These are phyloP conservation scores for Polydesmus complanatus DNA, from an alignment of 2,888 invertebrate genomes.

Conservation along the genomic window DNA sequence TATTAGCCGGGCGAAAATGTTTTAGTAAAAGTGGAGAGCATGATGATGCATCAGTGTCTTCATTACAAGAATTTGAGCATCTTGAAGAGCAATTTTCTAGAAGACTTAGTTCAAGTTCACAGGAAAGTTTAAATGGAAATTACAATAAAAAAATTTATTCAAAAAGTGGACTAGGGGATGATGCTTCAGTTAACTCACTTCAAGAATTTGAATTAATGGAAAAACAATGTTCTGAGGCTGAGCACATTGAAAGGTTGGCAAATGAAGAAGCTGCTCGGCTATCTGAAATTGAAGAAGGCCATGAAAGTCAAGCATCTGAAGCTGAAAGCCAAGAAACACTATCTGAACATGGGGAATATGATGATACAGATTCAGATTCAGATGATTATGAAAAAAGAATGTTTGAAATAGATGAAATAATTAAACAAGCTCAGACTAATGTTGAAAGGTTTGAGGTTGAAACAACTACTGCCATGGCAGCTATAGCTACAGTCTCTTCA, in stretches of 20 bases:
- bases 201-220: slow-evolving; percentile 88
- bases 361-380: slow-evolving; percentile 39
- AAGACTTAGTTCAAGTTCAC: slow-evolving; percentile 46
- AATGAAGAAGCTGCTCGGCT: slow-evolving; percentile 72
- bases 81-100: slow-evolving; percentile 59
- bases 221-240: slow-evolving; percentile 69
- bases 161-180: slow-evolving; percentile 64
- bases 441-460: slow-evolving; percentile 43
- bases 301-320: slow-evolving; percentile 38
- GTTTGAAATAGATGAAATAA: slow-evolving; percentile 54
- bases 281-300: slow-evolving; percentile 35
- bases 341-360: slow-evolving; percentile 29
- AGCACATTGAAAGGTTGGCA: slow-evolving; percentile 65
- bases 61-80: slow-evolving; percentile 86
- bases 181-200: slow-evolving; percentile 59
- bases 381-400: slow-evolving; percentile 48
- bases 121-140: slow-evolving; percentile 57
- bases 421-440: slow-evolving; percentile 50
- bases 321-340: slow-evolving; percentile 46
- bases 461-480: not conserved
- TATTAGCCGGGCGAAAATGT: slow-evolving; percentile 65
- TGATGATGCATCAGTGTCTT: slow-evolving; percentile 82
- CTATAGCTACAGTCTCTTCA: slow-evolving; percentile 15
- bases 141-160: slow-evolving; percentile 39
- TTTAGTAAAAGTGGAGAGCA: slow-evolving; percentile 70